A percentile compares a stretch with the other conserved stretches of the same genome.
These are phyloP conservation scores for Elegia similella DNA, from an alignment of 2,888 invertebrate species.

Conservation along the genomic window DNA sequence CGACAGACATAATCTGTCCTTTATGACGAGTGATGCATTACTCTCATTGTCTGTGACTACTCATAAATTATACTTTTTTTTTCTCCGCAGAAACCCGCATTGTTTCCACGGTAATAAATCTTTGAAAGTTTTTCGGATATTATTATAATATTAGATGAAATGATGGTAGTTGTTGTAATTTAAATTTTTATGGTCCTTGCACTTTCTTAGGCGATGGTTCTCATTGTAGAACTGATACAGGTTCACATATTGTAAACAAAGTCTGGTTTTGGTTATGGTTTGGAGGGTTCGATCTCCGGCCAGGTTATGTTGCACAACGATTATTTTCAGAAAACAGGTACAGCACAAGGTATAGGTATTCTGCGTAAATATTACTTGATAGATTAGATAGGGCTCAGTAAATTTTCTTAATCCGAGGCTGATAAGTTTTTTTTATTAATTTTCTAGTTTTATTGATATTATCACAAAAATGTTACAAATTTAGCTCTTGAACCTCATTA, in stretches of 20 bases:
- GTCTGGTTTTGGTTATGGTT: no score
- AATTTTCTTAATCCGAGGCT: no score
- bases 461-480: no score
- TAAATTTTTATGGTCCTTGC: not conserved
- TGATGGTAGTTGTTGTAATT: not conserved
- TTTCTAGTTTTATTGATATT: no score
- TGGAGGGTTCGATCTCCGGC: no score
- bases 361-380: no score
- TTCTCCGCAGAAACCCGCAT: conserved; percentile 26
- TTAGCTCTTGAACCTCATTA: no score
- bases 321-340: no score
- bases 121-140: conserved; percentile 18
- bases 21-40: conserved; percentile 79
- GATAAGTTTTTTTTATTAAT: no score
- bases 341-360: no score
- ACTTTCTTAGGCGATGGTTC: not conserved
- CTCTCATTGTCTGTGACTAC: conserved; percentile 60
- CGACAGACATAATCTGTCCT: conserved; percentile 70
- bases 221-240: not conserved
- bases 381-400: no score
- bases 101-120: conserved; percentile 26
- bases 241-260: not conserved
- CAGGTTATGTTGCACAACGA: no score
- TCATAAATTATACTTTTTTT: conserved; percentile 57
- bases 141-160: conserved; percentile 13